These are phyloP conservation scores for Tricholauxania praeusta DNA, from an alignment of 2,888 invertebrate species.

Conservation along the genomic window DNA sequence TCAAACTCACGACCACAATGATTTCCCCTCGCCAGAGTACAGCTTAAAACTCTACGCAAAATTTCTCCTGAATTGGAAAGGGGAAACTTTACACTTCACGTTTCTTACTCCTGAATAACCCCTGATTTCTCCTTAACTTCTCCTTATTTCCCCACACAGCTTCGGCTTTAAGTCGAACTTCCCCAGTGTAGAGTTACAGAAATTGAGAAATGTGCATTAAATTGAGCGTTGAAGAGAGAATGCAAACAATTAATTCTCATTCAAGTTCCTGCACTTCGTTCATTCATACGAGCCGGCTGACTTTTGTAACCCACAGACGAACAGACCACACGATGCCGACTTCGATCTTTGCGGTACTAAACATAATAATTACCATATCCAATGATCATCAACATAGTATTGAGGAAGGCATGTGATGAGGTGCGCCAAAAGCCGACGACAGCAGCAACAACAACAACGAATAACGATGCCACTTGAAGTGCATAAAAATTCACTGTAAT, in stretches of 20 bases:
- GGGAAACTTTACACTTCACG: constrained; percentile 17
- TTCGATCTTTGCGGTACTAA: no score
- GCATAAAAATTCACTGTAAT: constrained; percentile 57
- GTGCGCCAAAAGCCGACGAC: constrained; percentile 14
- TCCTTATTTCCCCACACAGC: constrained; percentile 21
- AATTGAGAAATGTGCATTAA: not conserved
- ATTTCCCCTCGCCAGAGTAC: not conserved
- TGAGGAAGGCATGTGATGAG: not conserved
- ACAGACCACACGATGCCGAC: not conserved
- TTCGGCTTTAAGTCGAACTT: not conserved
- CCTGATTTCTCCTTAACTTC: constrained; percentile 25
- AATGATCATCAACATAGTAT: not conserved
- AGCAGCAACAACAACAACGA: not conserved
- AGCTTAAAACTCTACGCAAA: constrained; percentile 13
- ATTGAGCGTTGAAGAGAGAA: not conserved
- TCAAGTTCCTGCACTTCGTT: constrained; percentile 21
- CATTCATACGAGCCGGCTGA: constrained; percentile 12
- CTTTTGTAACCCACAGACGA: constrained; percentile 29
- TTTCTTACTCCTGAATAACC: not conserved
- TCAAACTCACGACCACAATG: not conserved
- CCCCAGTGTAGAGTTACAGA: not conserved
- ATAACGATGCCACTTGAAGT: constrained; percentile 1
- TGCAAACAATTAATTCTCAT: not conserved
- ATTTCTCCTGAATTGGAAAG: constrained; percentile 4
- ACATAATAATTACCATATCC: constrained; percentile 3